Conservation (phyloP, 2,797 vertebrate genomes). For the Peromyscus melanophrys region DNA sequence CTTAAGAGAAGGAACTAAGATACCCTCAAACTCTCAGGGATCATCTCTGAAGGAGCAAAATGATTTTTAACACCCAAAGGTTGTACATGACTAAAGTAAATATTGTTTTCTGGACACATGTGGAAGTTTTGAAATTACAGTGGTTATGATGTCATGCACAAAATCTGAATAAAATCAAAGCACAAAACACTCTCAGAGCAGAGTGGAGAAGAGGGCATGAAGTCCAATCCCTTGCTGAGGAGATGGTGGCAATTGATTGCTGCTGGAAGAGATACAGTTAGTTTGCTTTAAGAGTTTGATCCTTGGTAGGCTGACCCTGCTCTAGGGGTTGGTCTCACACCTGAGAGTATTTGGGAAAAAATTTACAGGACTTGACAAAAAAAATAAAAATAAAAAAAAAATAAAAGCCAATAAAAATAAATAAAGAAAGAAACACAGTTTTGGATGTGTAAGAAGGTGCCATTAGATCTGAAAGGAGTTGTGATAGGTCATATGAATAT, state of each 20-base stretch:
- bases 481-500: not conserved
- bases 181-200: no score
- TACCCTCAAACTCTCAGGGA: not conserved
- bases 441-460: not conserved
- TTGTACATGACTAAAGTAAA: not conserved
- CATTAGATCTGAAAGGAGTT: not conserved
- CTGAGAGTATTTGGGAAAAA: not conserved
- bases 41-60: not conserved
- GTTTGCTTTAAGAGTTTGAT: not conserved
- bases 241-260: not conserved
- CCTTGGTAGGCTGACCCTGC: no score
- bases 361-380: no score
- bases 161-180: not conserved
- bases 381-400: not conserved
- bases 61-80: not conserved
- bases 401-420: not conserved
- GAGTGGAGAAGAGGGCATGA: fast-evolving
- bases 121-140: not conserved
- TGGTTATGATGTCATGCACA: not conserved
- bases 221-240: not conserved
- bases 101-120: not conserved
- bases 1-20: no score
- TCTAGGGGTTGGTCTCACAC: no score
- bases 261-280: not conserved
- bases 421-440: not conserved